Percentiles rank a stretch among this genome's conserved stretches.
phyloP scores from a whole-genome alignment of 1,140 invertebrate species.

The Eumaeus atala region DNA sequence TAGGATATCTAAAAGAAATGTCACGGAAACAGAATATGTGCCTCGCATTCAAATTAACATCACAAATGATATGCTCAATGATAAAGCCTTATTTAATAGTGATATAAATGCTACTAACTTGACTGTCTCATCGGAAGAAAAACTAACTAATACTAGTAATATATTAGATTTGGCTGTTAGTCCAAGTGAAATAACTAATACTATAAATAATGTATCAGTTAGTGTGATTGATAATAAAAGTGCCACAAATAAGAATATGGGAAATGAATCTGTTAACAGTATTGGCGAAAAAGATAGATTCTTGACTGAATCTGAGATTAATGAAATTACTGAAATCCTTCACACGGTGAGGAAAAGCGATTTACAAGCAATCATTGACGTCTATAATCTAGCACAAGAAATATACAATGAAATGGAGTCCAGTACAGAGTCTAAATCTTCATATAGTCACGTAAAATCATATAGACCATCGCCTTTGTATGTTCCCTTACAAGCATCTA shows the following conservation, averaged over 20 bases:
- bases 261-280: conserved; percentile 16
- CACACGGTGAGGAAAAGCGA: conserved; percentile 60
- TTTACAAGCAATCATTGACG: conserved; percentile 59
- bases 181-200: not conserved
- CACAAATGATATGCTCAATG: conserved; percentile 18
- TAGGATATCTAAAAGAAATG: conserved; percentile 45
- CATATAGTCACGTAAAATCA: no score
- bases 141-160: not conserved
- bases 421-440: no score
- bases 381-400: conserved; percentile 61
- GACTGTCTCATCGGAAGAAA: not conserved
- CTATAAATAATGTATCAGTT: not conserved
- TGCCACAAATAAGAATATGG: no score
- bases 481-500: no score
- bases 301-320: conserved; percentile 53
- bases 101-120: not conserved
- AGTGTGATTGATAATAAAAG: no score
- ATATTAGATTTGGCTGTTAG: not conserved
- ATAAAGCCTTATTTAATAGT: conserved; percentile 7
- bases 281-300: conserved; percentile 39
- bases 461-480: no score
- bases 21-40: conserved; percentile 31
- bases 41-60: conserved; percentile 45
- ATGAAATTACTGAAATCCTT: conserved; percentile 46
- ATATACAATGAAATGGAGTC: conserved; percentile 56